Conservation (phyloP, 2,113 vertebrate species). For the Pedionomus torquatus region DNA sequence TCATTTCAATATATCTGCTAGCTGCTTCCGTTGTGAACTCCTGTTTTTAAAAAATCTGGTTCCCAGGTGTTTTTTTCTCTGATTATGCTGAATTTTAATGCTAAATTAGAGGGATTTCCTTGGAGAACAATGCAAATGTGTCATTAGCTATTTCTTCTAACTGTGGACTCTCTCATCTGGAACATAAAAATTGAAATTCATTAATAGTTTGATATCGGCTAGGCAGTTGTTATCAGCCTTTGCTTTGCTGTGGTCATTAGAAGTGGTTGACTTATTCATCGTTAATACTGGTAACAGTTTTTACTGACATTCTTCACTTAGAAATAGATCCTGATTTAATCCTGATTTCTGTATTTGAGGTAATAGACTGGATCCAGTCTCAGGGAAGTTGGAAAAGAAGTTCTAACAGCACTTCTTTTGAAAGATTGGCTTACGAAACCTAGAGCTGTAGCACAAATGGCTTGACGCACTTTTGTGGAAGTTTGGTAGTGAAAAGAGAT, state of each 20-base stretch:
- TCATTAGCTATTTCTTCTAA: not conserved
- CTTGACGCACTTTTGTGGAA: not conserved
- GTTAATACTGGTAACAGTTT: not conserved
- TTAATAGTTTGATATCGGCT: not conserved
- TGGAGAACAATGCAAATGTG: not conserved
- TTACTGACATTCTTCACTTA: not conserved
- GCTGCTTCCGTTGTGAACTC: not conserved
- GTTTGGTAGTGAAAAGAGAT: not conserved
- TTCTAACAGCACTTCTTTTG: not conserved
- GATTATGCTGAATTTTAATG: not conserved
- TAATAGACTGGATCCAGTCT: not conserved
- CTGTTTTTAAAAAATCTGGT: not conserved
- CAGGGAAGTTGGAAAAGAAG: not conserved
- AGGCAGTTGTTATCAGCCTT: not conserved
- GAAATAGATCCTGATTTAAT: not conserved
- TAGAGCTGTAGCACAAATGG: not conserved
- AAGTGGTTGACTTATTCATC: not conserved
- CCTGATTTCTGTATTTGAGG: not conserved
- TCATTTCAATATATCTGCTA: not conserved
- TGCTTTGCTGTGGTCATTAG: not conserved
- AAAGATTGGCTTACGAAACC: not conserved
- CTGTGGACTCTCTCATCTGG: not conserved
- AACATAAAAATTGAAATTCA: constrained; percentile 10
- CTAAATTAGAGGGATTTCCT: not conserved
- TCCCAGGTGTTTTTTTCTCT: not conserved